Base-by-base conservation (phyloP, 2,888 invertebrate species). In the Himalopsyche anomala region DNA sequence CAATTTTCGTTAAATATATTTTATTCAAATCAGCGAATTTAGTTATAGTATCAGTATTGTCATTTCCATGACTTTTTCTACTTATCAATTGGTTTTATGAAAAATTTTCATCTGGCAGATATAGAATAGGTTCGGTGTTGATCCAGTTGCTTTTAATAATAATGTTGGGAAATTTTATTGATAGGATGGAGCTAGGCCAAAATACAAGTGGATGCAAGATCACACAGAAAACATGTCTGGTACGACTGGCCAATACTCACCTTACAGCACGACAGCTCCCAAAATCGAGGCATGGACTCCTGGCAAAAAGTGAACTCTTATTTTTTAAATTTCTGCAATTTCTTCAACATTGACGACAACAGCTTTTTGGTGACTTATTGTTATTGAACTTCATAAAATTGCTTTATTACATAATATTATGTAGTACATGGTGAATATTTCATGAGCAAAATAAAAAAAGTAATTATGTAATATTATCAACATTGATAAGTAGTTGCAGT, bases 261-360 rank as follows among this genome's bases (percentile, higher is more conserved):
- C 99, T 0, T 99, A 98, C 92, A 96, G 95, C 89, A 99, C 99
- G 4, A 97, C 97, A 0, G 92, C 92, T 40, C 95, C 97, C 1
- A 99, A 99, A 93, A 94, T 99, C 54, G 94, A 98, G 90, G 93
- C 97, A 3, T 99, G 99, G 99, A 90, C 91, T 80, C 95, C 95
- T 5, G 90, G 90, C 87, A 91, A 90, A 86, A 85, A 89, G 36
- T 74, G 38, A 74, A 74, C 74, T 74, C 9, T 62, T 4, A 0
- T 19, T 11, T 11, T 62, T 2, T 38, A 36, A 38, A 74, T 74
- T 36, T 74, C 11, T 15, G 38, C 12, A 74, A 38, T 74, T 28
- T 69, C 4, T 69, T 69, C 19, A 69, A 36, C 69, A 69, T 69
- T 69, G 28, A 69, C 19, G 19, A 15, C 9, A 4, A 62, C 62